Percentiles rank a stretch among this genome's conserved stretches.
phyloP scores from a whole-genome alignment of 92 coral and sea anemone genomes.

The Galaxea fascicularis region DNA sequence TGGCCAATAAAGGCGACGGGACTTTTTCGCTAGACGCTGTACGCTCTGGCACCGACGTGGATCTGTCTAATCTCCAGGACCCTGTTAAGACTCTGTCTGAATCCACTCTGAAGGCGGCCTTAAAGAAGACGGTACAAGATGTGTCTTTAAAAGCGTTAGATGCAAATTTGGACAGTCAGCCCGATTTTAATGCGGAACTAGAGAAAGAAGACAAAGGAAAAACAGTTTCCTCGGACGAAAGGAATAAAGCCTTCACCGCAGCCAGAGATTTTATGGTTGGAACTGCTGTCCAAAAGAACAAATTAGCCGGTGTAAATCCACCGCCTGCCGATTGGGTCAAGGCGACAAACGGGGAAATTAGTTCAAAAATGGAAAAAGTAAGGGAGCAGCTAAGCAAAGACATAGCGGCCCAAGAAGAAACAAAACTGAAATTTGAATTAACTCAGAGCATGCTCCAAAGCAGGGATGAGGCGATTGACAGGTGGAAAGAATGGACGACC shows the following conservation, averaged over 20 bases:
- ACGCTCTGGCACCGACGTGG: neutral
- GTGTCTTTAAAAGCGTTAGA: constrained; percentile 2
- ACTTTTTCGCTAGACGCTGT: constrained; percentile 24
- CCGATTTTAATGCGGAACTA: constrained; percentile 1
- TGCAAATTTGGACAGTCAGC: constrained; percentile 32
- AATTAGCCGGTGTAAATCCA: neutral
- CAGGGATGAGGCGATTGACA: neutral
- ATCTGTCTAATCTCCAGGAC: neutral
- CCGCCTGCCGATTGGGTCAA: constrained; percentile 38
- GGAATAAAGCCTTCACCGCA: constrained; percentile 40
- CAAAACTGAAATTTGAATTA: constrained; percentile 35
- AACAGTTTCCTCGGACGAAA: too few species aligned
- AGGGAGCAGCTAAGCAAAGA: neutral
- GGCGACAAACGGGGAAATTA: neutral
- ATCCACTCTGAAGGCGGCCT: neutral
- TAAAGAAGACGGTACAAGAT: too few species aligned
- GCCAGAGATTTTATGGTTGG: constrained; percentile 39
- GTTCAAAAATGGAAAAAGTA: neutral
- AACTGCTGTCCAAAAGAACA: constrained; percentile 9
- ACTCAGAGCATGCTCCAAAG: constrained; percentile 31
- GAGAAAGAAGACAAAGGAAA: neutral
- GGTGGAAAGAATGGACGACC: constrained; percentile 16
- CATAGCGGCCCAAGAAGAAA: neutral
- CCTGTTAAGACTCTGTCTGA: constrained; percentile 2
- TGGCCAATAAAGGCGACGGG: constrained; percentile 17